Evolutionary conservation across 1,140 invertebrate genomes (phyloP).

Genomic region (Oreohelix idahoensis): DNA sequence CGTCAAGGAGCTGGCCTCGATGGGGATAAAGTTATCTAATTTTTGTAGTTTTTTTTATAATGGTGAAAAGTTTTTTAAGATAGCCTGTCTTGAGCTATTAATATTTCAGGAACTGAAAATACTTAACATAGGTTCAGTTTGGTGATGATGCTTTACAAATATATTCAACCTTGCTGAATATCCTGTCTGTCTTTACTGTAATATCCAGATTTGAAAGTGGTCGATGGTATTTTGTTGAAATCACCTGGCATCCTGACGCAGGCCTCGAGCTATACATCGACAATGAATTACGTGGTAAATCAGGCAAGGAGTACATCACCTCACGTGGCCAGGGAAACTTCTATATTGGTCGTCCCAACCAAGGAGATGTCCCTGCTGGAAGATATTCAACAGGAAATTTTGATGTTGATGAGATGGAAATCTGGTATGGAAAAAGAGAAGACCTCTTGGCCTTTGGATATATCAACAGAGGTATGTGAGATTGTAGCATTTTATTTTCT

Average conservation of each 20-base stretch:
- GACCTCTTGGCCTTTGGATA: conserved; percentile 68
- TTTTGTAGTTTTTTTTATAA: too few species aligned
- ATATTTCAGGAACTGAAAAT: too few species aligned
- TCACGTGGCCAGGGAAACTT: conserved; percentile 38
- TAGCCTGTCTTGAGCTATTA: too few species aligned
- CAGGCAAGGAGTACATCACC: conserved; percentile 35
- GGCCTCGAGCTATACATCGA: conserved; percentile 68
- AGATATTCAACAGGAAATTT: conserved; percentile 53
- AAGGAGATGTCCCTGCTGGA: conserved; percentile 48
- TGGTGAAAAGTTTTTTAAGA: too few species aligned
- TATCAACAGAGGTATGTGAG: conserved; percentile 64
- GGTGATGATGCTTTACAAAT: too few species aligned
- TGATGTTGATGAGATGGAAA: conserved; percentile 68
- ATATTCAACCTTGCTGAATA: not conserved
- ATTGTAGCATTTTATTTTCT: not conserved
- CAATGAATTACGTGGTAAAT: conserved; percentile 53
- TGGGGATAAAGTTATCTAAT: too few species aligned
- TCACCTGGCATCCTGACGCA: conserved; percentile 68
- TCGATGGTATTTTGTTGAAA: conserved; percentile 69
- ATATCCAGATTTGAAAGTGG: conserved; percentile 41
- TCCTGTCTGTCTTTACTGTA: not conserved
- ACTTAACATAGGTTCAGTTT: too few species aligned
- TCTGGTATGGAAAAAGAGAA: conserved; percentile 67
- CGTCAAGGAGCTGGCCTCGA: too few species aligned
- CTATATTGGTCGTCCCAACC: conserved; percentile 62